Evolutionary conservation across 2,797 vertebrate genomes (phyloP), one percentile per base, ranked within the genome.

Genomic region (Lacerta bilineata): DNA sequence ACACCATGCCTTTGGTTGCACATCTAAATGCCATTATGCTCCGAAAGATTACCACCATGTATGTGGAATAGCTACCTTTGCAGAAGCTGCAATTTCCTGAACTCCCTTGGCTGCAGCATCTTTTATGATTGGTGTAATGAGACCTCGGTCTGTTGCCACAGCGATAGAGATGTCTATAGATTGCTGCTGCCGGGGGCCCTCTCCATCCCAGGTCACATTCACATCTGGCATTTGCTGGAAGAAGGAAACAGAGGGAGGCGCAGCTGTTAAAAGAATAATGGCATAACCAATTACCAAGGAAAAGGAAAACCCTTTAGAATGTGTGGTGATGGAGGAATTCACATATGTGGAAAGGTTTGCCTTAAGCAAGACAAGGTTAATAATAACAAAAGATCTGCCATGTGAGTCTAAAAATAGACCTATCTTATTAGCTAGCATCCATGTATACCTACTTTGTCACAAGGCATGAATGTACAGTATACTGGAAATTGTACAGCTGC

Each of bases 91-190:
- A 81, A 99, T 99, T 96, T 99, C 98, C 94, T 96, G 96, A 87
- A 99, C 96, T 84, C 98, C 98, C 95, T 99, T 99, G 94, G 96
- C 93, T 36, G 98, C 98, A 80, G 98, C 99, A 88, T 99, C 97
- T 95, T 95, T 98, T 94, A 99, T 98, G 95, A 99, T 97, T 11
- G 98, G 98, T 2, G 98, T 99, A 91, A 99, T 98, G 91, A 99
- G 97, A 91, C 99, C 98, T 94, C 96, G 98, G 82, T 98, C 98
- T 0, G 98, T 99, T 43, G 98, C 98, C 94, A 99, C 98, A 27
- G 98, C 98, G 76, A 99, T 97, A 79, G 98, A 97, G 92, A 99
- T 99, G 94, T 99, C 98, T 94, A 99, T 96, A 75, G 97, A 98
- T 87, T 98, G 97, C 29, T 99, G 97, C 15, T 97, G 97, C 88